Percentiles rank a stretch among this genome's conserved stretches.
These are phyloP conservation scores for Cyclargus thomasi DNA, from an alignment of 1,140 invertebrate genomes.

Conservation along the genomic window DNA sequence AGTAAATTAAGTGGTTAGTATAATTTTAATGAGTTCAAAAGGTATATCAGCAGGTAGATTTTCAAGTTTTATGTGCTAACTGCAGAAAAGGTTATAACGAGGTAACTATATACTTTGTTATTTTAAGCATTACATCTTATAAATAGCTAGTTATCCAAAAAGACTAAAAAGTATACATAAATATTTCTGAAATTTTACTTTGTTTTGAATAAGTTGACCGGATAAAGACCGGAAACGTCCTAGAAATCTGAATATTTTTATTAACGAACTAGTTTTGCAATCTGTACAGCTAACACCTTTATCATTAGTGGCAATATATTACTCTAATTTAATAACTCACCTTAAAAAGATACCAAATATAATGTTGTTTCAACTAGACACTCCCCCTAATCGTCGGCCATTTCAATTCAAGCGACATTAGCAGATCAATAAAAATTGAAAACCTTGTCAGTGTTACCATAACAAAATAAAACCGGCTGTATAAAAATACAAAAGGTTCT, in stretches of 20 bases:
- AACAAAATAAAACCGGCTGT: too few relatives aligned
- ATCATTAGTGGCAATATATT: slow-evolving; percentile 1
- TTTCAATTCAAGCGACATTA: slow-evolving; percentile 66
- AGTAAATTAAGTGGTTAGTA: too few relatives aligned
- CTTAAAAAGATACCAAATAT: slow-evolving; percentile 53
- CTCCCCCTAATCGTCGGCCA: slow-evolving; percentile 73
- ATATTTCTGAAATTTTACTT: slow-evolving; percentile 30
- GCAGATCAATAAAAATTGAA: slow-evolving; percentile 46
- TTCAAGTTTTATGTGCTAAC: too few relatives aligned
- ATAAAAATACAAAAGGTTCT: too few relatives aligned
- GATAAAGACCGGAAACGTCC: slow-evolving; percentile 54
- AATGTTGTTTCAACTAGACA: slow-evolving; percentile 56
- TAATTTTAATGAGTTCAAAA: too few relatives aligned
- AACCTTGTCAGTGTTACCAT: background rate
- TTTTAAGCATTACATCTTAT: too few relatives aligned
- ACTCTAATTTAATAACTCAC: slow-evolving; percentile 41
- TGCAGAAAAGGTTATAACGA: too few relatives aligned
- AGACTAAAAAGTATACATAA: too few relatives aligned
- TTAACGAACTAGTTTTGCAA: background rate
- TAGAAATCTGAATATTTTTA: slow-evolving; percentile 12
- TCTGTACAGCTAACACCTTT: background rate
- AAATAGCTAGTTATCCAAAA: too few relatives aligned
- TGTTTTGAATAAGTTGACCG: slow-evolving; percentile 68
- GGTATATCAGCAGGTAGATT: too few relatives aligned
- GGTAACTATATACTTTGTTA: too few relatives aligned